These are phyloP conservation scores for Mus spretus DNA, from an alignment of 2,797 vertebrate genomes.

Conservation along the genomic window DNA sequence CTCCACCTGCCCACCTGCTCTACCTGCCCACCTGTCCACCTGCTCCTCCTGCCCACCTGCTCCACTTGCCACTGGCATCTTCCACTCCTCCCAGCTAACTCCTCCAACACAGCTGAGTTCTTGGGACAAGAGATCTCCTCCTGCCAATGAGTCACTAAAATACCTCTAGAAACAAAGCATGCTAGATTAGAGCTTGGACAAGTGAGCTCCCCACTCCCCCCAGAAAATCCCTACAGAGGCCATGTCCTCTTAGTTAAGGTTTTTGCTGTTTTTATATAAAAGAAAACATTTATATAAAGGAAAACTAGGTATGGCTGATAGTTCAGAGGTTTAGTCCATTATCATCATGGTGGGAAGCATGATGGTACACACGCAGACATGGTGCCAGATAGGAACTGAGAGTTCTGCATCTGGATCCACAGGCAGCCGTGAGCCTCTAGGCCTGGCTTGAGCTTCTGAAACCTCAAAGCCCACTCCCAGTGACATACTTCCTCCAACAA, in stretches of 20 bases:
- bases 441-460: too few relatives aligned
- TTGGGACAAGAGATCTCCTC: not conserved
- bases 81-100: too few relatives aligned
- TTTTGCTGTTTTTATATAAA: not conserved
- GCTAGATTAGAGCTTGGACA: too few relatives aligned
- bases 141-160: not conserved
- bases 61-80: not conserved
- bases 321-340: not conserved
- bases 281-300: not conserved
- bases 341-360: not conserved
- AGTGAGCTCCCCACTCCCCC: too few relatives aligned
- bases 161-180: not conserved
- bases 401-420: not conserved
- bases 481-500: not conserved
- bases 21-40: too few relatives aligned
- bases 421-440: not conserved
- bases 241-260: not conserved
- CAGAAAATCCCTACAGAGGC: not conserved
- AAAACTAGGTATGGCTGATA: not conserved
- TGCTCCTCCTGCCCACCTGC: not conserved
- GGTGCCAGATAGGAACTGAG: not conserved
- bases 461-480: not conserved
- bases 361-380: not conserved
- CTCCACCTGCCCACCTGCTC: not conserved
- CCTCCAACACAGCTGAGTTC: not conserved